phyloP scores from a whole-genome alignment of 2,888 invertebrate species.

The Dasypogon diadema region DNA sequence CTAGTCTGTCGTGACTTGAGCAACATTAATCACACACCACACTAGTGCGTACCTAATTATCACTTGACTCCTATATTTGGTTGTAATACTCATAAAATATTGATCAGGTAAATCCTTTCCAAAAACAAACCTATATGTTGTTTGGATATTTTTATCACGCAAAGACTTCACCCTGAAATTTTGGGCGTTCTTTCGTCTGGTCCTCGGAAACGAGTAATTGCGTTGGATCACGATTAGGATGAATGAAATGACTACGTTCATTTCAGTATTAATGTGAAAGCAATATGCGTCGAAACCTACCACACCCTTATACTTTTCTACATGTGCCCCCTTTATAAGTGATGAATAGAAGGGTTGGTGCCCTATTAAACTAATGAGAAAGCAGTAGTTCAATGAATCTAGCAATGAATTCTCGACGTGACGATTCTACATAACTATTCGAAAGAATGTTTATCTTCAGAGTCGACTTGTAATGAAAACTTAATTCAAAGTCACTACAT shows the following conservation, averaged over 20 bases:
- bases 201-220: neutral
- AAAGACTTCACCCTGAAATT: neutral
- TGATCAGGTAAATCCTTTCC: neutral
- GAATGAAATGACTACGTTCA: neutral
- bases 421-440: too few relatives aligned
- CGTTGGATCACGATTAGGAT: neutral
- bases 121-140: neutral
- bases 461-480: slow-evolving; percentile 13
- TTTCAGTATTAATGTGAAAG: neutral
- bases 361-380: neutral
- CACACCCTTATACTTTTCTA: neutral
- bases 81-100: neutral
- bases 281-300: neutral
- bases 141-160: neutral
- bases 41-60: neutral
- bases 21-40: too few relatives aligned
- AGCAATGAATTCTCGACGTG: too few relatives aligned
- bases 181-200: neutral
- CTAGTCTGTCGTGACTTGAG: too few relatives aligned
- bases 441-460: slow-evolving; percentile 8
- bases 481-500: slow-evolving; percentile 8
- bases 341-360: neutral
- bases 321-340: neutral
- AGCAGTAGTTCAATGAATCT: neutral
- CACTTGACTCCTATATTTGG: neutral